phyloP scores from a whole-genome alignment of 2,113 vertebrate species.

The Corythornis vintsioides region DNA sequence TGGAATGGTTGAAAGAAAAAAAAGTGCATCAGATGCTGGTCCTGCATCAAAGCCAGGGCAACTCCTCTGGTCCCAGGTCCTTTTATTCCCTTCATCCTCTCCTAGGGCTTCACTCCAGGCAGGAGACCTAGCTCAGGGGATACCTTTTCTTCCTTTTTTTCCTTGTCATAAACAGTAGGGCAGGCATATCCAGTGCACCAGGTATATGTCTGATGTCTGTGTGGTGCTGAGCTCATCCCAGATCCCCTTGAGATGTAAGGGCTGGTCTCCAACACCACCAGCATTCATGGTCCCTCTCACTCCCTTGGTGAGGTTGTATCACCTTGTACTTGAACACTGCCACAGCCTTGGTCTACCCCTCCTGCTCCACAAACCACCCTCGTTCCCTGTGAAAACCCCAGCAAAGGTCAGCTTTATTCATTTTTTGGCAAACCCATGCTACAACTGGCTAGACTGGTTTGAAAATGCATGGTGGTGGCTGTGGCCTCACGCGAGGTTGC shows the following conservation, averaged over 20 bases:
- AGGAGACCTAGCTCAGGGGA: neutral
- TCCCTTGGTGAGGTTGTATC: neutral
- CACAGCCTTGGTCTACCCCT: rapidly evolving
- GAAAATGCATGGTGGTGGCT: neutral
- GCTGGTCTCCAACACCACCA: neutral
- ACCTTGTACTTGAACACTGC: neutral
- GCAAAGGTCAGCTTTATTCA: neutral
- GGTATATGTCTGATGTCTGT: rapidly evolving
- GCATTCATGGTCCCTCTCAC: neutral
- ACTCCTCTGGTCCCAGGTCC: neutral
- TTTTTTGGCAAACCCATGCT: neutral
- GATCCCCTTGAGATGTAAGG: neutral
- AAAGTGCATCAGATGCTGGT: neutral
- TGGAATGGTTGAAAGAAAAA: neutral
- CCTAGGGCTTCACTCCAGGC: neutral
- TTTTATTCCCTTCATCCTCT: neutral
- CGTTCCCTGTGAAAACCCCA: neutral
- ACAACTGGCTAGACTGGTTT: conserved; percentile 1
- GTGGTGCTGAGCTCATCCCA: neutral
- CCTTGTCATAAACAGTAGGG: neutral
- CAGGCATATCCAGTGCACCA: neutral
- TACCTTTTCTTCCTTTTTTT: neutral
- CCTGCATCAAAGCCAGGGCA: neutral
- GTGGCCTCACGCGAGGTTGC: rapidly evolving
- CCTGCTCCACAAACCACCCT: neutral